Conservation (phyloP, 2,113 vertebrate species). For the Dolichotis patagonum region DNA sequence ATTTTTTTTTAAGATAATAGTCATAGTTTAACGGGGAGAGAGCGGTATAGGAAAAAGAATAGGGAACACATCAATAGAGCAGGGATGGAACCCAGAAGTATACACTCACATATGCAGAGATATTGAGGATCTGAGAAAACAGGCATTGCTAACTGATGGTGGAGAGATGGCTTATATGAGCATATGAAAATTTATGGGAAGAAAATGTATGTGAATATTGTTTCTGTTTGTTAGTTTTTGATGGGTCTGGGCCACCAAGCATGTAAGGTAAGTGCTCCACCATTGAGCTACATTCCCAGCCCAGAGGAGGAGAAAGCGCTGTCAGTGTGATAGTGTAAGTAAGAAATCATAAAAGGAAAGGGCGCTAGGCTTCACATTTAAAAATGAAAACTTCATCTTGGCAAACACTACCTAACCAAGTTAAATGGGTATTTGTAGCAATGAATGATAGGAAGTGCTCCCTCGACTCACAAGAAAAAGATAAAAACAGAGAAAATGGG, state of each 20-base stretch:
- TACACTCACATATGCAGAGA: not conserved
- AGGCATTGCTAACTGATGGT: not conserved
- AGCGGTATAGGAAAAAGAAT: not conserved
- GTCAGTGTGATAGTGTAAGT: not conserved
- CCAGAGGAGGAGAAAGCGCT: not conserved
- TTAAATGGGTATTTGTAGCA: not conserved
- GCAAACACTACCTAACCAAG: not conserved
- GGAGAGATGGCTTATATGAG: not conserved
- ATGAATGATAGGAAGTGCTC: not conserved
- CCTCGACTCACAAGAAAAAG: not conserved
- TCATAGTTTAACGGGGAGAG: not conserved
- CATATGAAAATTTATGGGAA: not conserved
- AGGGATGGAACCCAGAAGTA: not conserved
- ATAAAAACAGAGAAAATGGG: constrained; percentile 34
- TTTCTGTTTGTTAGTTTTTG: not conserved
- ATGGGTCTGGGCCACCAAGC: not conserved
- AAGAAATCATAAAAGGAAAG: constrained; percentile 17
- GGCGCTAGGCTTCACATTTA: not conserved
- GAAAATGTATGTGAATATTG: not conserved
- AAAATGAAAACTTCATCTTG: not conserved
- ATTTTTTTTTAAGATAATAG: not conserved
- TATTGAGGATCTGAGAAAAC: not conserved
- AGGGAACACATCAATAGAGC: not conserved
- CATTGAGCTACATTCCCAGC: not conserved
- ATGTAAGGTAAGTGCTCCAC: not conserved